Percentiles rank a stretch among this genome's conserved stretches.
Conservation (phyloP, 2,888 invertebrate genomes). For the Marronus borbonicus region DNA sequence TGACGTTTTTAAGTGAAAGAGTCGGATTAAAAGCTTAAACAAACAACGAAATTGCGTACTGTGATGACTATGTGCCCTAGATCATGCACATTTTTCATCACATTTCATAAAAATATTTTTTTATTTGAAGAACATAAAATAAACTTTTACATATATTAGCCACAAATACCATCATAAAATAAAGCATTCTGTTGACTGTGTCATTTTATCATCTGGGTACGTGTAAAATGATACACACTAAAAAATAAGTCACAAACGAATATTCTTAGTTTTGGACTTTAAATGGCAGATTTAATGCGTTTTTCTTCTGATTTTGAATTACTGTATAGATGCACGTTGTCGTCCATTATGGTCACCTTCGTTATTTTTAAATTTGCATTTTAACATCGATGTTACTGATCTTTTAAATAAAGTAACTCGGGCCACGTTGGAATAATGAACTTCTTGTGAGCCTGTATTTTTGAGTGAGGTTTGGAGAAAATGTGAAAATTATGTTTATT, state of each 20-base stretch:
- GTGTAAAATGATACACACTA: no score
- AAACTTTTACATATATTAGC: no score
- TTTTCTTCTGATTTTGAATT: conserved; percentile 8
- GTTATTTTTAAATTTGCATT: not conserved
- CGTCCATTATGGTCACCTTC: not conserved
- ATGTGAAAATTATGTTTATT: not conserved
- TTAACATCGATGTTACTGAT: not conserved
- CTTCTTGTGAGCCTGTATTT: not conserved
- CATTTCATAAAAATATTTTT: no score
- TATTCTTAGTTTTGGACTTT: not conserved
- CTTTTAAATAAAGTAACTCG: not conserved
- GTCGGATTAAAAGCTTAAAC: no score
- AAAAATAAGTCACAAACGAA: not conserved
- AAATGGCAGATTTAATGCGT: not conserved
- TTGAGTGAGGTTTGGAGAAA: not conserved
- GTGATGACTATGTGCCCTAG: no score
- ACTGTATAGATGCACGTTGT: not conserved
- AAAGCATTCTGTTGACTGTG: no score
- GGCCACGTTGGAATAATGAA: not conserved
- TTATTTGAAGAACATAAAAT: no score
- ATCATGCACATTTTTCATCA: no score
- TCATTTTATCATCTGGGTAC: no score
- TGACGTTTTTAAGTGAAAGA: not conserved
- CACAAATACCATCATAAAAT: no score
- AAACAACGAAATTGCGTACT: no score